Evolutionary conservation across 2,113 vertebrate species (phyloP).

Genomic region (Gavialis gangeticus): DNA sequence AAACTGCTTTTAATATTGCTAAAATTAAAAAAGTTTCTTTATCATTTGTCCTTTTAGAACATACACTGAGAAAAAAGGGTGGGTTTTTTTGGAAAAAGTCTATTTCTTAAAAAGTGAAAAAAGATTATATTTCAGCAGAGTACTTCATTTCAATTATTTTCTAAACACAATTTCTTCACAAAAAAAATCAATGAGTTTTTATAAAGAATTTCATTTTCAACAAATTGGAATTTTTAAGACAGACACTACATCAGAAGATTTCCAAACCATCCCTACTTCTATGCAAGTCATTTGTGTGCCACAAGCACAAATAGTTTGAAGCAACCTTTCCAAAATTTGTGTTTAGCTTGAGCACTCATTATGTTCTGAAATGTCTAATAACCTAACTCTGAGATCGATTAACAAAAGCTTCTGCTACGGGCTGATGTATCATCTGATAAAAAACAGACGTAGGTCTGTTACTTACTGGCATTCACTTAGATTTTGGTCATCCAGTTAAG

Average conservation of each 20-base stretch:
- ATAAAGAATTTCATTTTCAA: background rate
- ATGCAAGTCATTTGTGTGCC: background rate
- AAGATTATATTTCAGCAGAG: too few species aligned
- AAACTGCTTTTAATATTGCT: too few species aligned
- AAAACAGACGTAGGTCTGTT: background rate
- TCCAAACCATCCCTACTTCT: background rate
- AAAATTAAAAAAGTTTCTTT: too few species aligned
- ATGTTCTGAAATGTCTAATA: background rate
- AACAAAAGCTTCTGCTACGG: background rate
- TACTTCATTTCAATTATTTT: background rate
- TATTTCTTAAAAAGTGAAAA: background rate
- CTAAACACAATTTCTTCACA: background rate
- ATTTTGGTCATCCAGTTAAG: background rate
- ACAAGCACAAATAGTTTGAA: background rate
- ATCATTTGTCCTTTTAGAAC: too few species aligned
- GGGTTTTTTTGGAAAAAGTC: too few species aligned
- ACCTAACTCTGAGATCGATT: too few species aligned
- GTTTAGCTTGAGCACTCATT: background rate
- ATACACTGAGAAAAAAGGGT: too few species aligned
- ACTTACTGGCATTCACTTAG: too few species aligned
- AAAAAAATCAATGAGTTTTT: background rate
- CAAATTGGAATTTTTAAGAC: background rate
- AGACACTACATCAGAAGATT: background rate
- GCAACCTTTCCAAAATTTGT: background rate
- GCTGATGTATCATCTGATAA: accelerated